Evolutionary conservation across 2,888 invertebrate genomes (phyloP), one percentile per base, ranked within the genome.

Genomic region (Osmoderma eremita): DNA sequence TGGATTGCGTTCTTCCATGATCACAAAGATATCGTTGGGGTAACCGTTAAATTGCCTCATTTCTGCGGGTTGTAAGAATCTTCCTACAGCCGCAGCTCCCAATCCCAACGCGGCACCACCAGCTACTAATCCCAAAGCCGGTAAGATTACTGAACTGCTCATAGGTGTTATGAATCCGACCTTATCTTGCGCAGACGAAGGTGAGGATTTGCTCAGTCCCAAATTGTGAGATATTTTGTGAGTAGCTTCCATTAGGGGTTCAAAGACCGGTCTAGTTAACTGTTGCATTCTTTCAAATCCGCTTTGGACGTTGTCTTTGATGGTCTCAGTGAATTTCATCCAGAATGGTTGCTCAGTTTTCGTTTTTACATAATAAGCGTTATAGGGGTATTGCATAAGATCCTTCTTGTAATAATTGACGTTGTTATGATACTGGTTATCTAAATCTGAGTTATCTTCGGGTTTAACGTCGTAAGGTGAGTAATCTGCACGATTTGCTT

Each of bases 51-150:
- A 67, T 1, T 78, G 73, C 49, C 81, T 72, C 78, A 81, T 78
- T 10, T 79, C 76, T 0, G 77, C 72, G 0, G 80, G 79, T 62
- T 78, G 80, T 18, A 91, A 81, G 68, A 90, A 87, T 71, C 91
- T 85, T 6, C 92, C 92, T 68, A 93, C 88, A 0, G 92, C 92
- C 0, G 92, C 91, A 0, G 92, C 92, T 3, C 92, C 92, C n/a
- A 93, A 85, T 0, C 92, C 91, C 20, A 93, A 80, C 1, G 93
- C 93, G 0, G 93, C 92, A 12, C 93, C 92, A n/a, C 92, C 92
- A 8, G 92, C 92, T 75, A 93, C 89, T 4, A 92, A 81, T 2
- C 93, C 91, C 18, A 92, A 82, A 0, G 92, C 92, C 15, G 92
- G 92, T 1, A 92, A 81, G 77, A 92, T 87, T 0, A 90, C 90